Evolutionary conservation across 1,140 invertebrate genomes (phyloP).

Genomic region (Procambarus virginalis): DNA sequence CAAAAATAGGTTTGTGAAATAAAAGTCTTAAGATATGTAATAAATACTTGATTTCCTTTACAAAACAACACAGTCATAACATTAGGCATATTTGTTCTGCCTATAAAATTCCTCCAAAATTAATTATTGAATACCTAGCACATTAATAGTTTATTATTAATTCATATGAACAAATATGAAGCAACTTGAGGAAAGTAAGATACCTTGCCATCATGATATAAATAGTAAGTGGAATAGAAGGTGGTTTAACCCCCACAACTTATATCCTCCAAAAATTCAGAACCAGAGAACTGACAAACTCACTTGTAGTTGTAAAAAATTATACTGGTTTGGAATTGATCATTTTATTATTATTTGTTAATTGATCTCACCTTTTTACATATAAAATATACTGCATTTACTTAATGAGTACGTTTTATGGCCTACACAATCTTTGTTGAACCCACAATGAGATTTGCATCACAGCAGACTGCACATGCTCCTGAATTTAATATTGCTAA

Average conservation of each 20-base stretch:
- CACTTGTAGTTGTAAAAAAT: background rate
- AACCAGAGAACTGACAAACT: background rate
- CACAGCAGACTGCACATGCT: background rate
- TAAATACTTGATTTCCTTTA: constrained; percentile 14
- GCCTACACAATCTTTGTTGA: too few species aligned
- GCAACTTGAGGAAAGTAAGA: constrained; percentile 1
- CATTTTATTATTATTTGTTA: too few species aligned
- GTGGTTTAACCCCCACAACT: background rate
- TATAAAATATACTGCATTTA: background rate
- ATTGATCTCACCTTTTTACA: too few species aligned
- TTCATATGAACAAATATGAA: background rate
- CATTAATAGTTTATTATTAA: background rate
- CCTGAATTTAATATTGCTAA: background rate
- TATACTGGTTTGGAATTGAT: too few species aligned
- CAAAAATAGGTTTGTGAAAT: background rate
- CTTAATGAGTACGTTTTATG: background rate
- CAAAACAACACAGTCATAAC: constrained; percentile 2
- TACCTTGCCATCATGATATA: background rate
- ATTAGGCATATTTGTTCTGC: background rate
- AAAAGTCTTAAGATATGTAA: background rate
- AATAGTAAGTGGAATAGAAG: background rate
- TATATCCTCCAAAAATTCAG: background rate
- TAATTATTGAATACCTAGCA: background rate
- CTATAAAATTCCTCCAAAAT: constrained; percentile 3
- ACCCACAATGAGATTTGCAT: background rate